Conservation (phyloP, 92 coral and sea anemone genomes). For the Virgularia gustaviana region DNA sequence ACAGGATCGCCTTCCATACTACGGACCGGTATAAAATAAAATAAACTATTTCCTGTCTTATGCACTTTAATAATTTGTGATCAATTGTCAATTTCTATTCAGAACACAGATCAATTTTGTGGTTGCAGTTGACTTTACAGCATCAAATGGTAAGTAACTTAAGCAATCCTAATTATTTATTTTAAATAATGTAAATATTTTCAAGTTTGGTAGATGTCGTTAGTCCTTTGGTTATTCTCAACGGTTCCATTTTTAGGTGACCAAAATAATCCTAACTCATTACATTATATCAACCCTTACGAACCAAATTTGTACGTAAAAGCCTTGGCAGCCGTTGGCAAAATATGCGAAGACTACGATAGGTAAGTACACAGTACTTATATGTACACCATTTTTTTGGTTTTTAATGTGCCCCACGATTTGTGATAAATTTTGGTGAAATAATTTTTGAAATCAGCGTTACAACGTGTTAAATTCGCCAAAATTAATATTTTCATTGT, state of each 20-base stretch:
- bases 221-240: background rate
- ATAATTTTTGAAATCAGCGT: background rate
- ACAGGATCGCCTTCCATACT: no score
- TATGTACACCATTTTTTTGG: no score
- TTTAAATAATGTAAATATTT: background rate
- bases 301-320: conserved; percentile 85
- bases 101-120: conserved; percentile 87
- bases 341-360: conserved; percentile 87
- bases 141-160: conserved; percentile 85
- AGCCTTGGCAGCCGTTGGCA: conserved; percentile 84
- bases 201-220: no score
- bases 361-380: conserved; percentile 78
- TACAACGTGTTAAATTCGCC: background rate
- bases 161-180: background rate
- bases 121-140: conserved; percentile 95
- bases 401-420: background rate
- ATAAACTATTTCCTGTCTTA: no score
- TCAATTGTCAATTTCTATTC: conserved; percentile 5
- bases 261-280: conserved; percentile 73
- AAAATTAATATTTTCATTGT: no score
- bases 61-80: background rate
- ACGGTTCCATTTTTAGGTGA: conserved; percentile 58
- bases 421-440: no score
- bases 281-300: conserved; percentile 84
- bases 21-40: no score